phyloP scores from a whole-genome alignment of 2,113 vertebrate genomes.

The Istiophorus platypterus region DNA sequence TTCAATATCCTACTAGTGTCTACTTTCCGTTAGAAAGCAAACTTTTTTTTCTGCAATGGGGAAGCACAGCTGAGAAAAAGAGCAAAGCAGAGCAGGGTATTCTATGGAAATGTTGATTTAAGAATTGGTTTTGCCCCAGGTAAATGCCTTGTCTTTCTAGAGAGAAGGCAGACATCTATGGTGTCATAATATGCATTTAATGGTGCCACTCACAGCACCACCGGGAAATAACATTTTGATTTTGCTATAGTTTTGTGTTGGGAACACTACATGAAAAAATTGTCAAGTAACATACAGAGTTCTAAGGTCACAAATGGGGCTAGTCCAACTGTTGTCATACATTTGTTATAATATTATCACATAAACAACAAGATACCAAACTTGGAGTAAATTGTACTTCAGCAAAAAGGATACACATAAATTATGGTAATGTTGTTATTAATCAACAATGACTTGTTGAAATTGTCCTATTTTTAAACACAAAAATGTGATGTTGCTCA shows the following conservation, averaged over 20 bases:
- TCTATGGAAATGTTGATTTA: not conserved
- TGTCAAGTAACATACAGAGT: not conserved
- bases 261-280: not conserved
- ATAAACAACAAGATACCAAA: not conserved
- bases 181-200: too few relatives aligned
- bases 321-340: not conserved
- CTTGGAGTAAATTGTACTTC: not conserved
- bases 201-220: too few relatives aligned
- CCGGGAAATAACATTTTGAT: not conserved
- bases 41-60: not conserved
- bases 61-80: not conserved
- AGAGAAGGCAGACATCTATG: not conserved
- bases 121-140: not conserved
- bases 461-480: not conserved
- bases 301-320: conserved; percentile 34
- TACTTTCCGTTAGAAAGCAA: not conserved
- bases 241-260: not conserved
- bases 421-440: too few relatives aligned
- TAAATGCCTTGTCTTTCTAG: conserved; percentile 8
- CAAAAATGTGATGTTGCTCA: not conserved
- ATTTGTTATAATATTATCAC: conserved; percentile 20
- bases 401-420: not conserved
- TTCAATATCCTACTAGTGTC: not conserved
- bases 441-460: not conserved
- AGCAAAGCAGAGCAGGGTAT: not conserved